phyloP scores from a whole-genome alignment of 1,140 invertebrate genomes.

The Panonychus citri region DNA sequence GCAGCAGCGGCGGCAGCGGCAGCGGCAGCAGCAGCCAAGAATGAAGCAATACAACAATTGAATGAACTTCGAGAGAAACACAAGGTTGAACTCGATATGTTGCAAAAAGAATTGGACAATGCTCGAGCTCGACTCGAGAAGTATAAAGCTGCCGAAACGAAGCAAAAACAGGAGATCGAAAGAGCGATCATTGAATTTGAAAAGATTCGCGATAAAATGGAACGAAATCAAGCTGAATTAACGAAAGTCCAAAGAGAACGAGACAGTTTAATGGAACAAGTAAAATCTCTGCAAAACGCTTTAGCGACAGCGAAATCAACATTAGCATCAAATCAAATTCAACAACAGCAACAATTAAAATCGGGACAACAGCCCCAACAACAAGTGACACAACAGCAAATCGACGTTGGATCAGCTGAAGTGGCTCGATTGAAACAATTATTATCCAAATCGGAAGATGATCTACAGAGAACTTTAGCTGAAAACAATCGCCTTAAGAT shows the following conservation, averaged over 20 bases:
- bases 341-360: neutral
- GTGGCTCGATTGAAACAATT: slow-evolving; percentile 13
- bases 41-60: slow-evolving; percentile 11
- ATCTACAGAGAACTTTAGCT: slow-evolving; percentile 15
- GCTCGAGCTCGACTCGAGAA: slow-evolving; percentile 47
- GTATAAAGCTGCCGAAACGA: slow-evolving; percentile 43
- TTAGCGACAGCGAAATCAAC: slow-evolving; percentile 4
- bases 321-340: neutral
- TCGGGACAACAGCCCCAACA: neutral
- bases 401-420: slow-evolving; percentile 4
- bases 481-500: slow-evolving; percentile 22
- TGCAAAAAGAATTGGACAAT: slow-evolving; percentile 38
- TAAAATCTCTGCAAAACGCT: slow-evolving; percentile 10
- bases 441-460: slow-evolving; percentile 15
- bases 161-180: slow-evolving; percentile 53
- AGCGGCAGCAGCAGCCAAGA: slow-evolving; percentile 11
- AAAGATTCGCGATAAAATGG: slow-evolving; percentile 55
- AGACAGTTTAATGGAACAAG: slow-evolving; percentile 18
- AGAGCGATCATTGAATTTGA: slow-evolving; percentile 59
- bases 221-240: slow-evolving; percentile 51
- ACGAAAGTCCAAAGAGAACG: slow-evolving; percentile 37
- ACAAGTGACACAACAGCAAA: slow-evolving; percentile 5
- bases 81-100: slow-evolving; percentile 14
- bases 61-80: slow-evolving; percentile 15
- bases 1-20: slow-evolving; percentile 10